Evolutionary conservation across 2,113 vertebrate species (phyloP).

Genomic region (Chaenogobius annularis): DNA sequence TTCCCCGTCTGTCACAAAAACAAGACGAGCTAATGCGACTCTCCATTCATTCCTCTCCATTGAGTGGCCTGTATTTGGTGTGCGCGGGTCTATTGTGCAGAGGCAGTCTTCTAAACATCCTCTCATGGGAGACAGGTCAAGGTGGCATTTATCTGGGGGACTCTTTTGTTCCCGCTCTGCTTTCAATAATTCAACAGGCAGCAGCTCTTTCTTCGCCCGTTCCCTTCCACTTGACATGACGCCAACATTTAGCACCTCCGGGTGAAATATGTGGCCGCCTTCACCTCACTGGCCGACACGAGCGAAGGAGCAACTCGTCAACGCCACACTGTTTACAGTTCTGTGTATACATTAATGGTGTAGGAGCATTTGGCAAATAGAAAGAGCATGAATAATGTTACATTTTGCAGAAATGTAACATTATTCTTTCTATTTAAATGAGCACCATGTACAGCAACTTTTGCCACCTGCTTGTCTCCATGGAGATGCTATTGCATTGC

Average conservation of each 20-base stretch:
- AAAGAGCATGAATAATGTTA: too few species aligned
- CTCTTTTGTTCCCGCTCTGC: constrained; percentile 61
- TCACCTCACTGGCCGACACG: background rate
- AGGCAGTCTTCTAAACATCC: constrained; percentile 44
- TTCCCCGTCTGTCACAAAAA: background rate
- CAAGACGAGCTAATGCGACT: background rate
- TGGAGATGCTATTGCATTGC: too few species aligned
- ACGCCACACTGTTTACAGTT: constrained; percentile 5
- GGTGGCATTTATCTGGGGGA: constrained; percentile 63
- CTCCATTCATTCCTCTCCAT: constrained; percentile 19
- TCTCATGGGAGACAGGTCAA: constrained; percentile 45
- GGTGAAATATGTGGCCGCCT: constrained; percentile 47
- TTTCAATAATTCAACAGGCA: constrained; percentile 70
- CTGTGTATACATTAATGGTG: background rate
- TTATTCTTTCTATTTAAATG: too few species aligned
- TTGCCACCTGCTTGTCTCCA: too few species aligned
- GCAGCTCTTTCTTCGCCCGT: constrained; percentile 33
- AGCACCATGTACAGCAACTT: too few species aligned
- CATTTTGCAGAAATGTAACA: too few species aligned
- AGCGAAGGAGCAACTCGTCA: background rate
- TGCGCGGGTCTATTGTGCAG: constrained; percentile 48
- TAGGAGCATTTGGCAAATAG: background rate
- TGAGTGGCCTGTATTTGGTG: constrained; percentile 5
- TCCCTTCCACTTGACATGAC: constrained; percentile 39
- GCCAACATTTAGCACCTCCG: constrained; percentile 31